These are phyloP conservation scores for Periophthalmus modestus DNA, from an alignment of 2,113 vertebrate species.

Conservation along the genomic window DNA sequence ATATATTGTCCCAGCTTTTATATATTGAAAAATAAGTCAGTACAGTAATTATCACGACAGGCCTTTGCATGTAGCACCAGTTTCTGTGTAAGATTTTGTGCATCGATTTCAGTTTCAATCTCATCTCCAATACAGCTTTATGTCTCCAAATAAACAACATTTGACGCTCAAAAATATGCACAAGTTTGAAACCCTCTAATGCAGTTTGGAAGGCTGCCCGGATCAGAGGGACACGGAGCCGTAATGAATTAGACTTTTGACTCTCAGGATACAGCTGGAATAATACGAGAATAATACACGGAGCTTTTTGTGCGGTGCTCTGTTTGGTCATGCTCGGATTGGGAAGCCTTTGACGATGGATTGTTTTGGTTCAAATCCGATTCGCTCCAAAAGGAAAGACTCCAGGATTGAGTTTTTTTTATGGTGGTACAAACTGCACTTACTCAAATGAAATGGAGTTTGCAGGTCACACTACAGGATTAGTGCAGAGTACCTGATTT, in stretches of 20 bases:
- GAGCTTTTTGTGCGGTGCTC: neutral
- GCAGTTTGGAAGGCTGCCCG: neutral
- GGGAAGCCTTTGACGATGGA: neutral
- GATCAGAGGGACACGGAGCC: neutral
- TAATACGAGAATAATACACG: neutral
- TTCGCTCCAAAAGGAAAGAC: neutral
- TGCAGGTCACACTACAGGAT: neutral
- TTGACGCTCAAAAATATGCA: neutral
- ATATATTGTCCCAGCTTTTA: too few species aligned
- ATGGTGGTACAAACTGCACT: neutral
- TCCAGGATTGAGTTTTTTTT: neutral
- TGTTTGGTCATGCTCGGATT: neutral
- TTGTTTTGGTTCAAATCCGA: constrained; percentile 2
- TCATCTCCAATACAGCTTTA: neutral
- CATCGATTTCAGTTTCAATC: neutral
- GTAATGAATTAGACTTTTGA: neutral
- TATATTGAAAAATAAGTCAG: too few species aligned
- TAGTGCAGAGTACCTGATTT: neutral
- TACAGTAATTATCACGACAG: too few species aligned
- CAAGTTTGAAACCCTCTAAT: neutral
- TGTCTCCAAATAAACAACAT: neutral
- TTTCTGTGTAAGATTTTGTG: neutral
- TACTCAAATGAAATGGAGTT: neutral
- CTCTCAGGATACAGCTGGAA: neutral
- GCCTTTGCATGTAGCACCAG: neutral